Percentiles rank a stretch among this genome's conserved stretches.
These are phyloP conservation scores for Dicerorhinus sumatrensis DNA, from an alignment of 2,113 vertebrate species.

Conservation along the genomic window DNA sequence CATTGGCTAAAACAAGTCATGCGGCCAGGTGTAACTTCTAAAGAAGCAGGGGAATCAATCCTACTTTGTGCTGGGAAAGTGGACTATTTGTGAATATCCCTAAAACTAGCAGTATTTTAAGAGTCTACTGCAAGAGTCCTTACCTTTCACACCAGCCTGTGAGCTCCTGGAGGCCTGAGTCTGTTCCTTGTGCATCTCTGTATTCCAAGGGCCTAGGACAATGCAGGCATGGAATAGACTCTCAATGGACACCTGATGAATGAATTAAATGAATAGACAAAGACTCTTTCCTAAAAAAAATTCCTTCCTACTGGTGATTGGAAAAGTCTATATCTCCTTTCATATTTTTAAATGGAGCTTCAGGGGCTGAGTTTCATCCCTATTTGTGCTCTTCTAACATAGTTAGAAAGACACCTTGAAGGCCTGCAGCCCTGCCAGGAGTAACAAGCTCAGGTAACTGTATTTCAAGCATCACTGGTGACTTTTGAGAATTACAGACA, in stretches of 20 bases:
- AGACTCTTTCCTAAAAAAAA: conserved; percentile 5
- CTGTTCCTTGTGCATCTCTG: background rate
- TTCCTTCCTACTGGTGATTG: background rate
- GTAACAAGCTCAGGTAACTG: background rate
- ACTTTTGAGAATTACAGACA: background rate
- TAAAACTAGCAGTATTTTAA: background rate
- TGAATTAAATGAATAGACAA: background rate
- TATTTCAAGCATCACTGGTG: background rate
- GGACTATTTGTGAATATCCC: background rate
- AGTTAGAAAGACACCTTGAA: background rate
- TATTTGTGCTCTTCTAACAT: background rate
- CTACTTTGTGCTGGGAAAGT: background rate
- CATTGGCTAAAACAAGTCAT: background rate
- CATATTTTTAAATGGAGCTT: conserved; percentile 45
- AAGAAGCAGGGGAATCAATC: background rate
- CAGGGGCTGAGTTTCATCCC: background rate
- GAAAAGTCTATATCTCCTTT: background rate
- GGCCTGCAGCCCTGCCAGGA: background rate
- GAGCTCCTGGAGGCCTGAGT: background rate
- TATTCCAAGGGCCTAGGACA: background rate
- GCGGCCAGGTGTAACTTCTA: background rate
- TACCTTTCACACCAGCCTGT: background rate
- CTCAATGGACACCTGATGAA: background rate
- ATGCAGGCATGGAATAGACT: background rate
- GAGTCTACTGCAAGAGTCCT: background rate